Base-by-base conservation (phyloP, 2,888 invertebrate species). In the Spatulosminthurus flaviceps region DNA sequence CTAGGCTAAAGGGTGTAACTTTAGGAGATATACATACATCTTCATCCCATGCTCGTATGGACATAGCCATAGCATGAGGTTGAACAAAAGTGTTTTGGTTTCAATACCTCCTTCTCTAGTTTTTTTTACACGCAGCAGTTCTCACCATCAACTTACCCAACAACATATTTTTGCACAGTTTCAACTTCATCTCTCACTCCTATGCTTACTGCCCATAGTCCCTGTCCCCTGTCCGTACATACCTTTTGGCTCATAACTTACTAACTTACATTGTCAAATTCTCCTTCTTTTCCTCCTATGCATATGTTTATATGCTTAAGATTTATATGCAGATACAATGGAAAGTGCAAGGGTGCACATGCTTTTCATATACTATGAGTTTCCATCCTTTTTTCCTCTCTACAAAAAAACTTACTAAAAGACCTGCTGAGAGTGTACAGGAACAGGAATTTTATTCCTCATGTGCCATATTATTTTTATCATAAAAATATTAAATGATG, bases 1-100 rank as follows among this genome's bases (percentile, higher is more conserved):
- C n/a, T n/a, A 34, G 34, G 34, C 34, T 7, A 9, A 34, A 9
- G 34, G 9, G 34, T 34, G 5, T 34, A 34, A 34, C 4, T 34
- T 34, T 34, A 34, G 9, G 34, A 34, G 5, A 34, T 34, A 34
- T 34, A 34, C 22, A 60, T 60, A 60, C 4, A 7, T 60, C 60
- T 13, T 21, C 43, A 60, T 21, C 21, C 19, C 60, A 60, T 60
- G n/a, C 7, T 41, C 41, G 13, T 41, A 41, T 41, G 9, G 13
- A 41, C 7, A 24, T 66, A 66, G 4, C 19, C 24, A 64, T 22
- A n/a, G 1, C 24, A 29, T 67, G 67, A 24, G 71, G 24, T 13
- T 41, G 71, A 72, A 13, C 43, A 42, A 60, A 61, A 73, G 73
- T 73, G 34, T 73, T 73, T 73, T 73, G 73, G 73, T 73, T 73